A percentile compares a stretch with the other conserved stretches of the same genome.
phyloP scores from a whole-genome alignment of 2,888 invertebrate species.

The Leucozona laternaria region DNA sequence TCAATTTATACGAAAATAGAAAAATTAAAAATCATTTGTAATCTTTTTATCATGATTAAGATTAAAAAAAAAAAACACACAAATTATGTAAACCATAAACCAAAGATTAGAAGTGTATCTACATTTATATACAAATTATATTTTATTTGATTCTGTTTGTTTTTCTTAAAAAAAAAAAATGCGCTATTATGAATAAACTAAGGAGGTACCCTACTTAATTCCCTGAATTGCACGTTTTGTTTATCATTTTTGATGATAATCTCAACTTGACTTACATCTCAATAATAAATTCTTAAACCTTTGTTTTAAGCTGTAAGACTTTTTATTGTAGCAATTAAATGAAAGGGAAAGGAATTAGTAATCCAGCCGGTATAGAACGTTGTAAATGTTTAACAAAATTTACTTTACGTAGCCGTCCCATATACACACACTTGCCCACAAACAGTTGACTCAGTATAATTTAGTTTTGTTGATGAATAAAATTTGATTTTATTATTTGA shows the following conservation, averaged over 20 bases:
- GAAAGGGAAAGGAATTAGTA: conserved; percentile 38
- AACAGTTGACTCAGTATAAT: background rate
- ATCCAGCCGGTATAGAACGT: background rate
- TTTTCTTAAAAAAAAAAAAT: conserved; percentile 1
- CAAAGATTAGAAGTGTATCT: background rate
- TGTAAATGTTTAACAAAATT: background rate
- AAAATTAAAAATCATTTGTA: background rate
- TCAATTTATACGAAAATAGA: background rate
- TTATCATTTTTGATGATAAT: conserved; percentile 19
- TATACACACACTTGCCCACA: background rate
- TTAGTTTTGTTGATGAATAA: conserved; percentile 34
- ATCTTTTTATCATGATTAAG: background rate
- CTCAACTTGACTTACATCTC: background rate
- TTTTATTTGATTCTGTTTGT: background rate
- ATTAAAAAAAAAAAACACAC: background rate
- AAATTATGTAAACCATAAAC: conserved; percentile 1
- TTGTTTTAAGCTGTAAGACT: background rate
- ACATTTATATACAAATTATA: background rate
- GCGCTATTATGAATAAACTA: no score
- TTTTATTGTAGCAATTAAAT: conserved; percentile 3
- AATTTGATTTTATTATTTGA: conserved; percentile 49
- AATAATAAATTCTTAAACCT: conserved; percentile 27
- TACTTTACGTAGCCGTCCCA: background rate
- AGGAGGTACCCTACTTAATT: background rate
- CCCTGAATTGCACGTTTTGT: background rate